Conservation (phyloP, 1,140 invertebrate species). For the Zaprionus lachaisei region DNA sequence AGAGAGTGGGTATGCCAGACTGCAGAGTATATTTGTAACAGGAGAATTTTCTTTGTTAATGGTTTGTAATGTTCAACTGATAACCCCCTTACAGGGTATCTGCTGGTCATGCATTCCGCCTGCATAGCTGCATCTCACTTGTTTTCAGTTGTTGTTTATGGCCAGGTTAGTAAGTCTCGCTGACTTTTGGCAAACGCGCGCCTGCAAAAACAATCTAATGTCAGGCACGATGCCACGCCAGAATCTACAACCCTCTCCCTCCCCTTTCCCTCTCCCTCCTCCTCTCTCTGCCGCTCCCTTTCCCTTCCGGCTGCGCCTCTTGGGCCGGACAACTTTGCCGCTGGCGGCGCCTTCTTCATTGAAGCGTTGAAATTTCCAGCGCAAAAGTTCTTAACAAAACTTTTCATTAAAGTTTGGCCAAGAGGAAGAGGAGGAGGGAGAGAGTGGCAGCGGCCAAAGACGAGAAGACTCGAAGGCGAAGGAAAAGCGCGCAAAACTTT, state of each 20-base stretch:
- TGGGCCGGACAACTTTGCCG: not conserved
- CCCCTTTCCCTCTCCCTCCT: not conserved
- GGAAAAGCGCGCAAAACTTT: conserved; percentile 69
- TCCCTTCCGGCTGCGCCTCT: not conserved
- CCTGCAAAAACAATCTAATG: conserved; percentile 74
- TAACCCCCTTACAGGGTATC: not conserved
- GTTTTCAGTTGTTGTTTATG: conserved; percentile 51
- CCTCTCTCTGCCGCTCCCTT: not conserved
- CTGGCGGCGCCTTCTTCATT: conserved; percentile 58
- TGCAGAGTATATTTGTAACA: not conserved
- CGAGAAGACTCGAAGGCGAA: conserved; percentile 31
- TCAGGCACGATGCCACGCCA: conserved; percentile 52
- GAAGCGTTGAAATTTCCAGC: conserved; percentile 81
- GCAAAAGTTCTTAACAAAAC: conserved; percentile 79
- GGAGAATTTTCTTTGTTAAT: not conserved
- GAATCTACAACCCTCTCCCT: not conserved
- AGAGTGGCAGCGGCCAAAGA: conserved; percentile 37
- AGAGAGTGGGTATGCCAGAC: not conserved
- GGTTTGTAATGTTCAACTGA: not conserved
- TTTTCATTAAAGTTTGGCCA: conserved; percentile 80
- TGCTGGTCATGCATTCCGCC: not conserved
- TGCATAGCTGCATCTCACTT: not conserved
- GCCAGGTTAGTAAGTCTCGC: conserved; percentile 51
- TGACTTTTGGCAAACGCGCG: conserved; percentile 70
- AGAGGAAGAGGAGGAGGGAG: conserved; percentile 26